These are phyloP conservation scores for Drosophila kohkoa DNA, from an alignment of 1,140 invertebrate genomes.

Conservation along the genomic window DNA sequence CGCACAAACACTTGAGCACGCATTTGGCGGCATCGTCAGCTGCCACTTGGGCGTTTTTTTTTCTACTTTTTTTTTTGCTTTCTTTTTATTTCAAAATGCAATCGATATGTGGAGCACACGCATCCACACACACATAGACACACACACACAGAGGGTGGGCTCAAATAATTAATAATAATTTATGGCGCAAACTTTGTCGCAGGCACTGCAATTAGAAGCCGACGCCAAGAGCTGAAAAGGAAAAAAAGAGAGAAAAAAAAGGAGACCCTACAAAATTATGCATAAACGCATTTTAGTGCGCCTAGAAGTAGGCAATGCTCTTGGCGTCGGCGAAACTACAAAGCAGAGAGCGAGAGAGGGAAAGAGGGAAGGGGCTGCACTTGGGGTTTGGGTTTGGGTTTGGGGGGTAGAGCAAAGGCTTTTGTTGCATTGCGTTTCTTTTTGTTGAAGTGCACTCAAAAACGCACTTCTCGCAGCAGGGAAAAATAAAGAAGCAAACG, in stretches of 20 bases:
- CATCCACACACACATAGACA: constrained; percentile 46
- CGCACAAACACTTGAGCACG: constrained; percentile 56
- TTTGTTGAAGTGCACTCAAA: constrained; percentile 75
- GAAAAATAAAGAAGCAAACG: background rate
- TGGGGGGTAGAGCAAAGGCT: background rate
- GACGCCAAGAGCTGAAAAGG: background rate
- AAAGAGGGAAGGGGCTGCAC: background rate
- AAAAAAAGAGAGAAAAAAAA: constrained; percentile 3
- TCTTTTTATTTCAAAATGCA: constrained; percentile 49
- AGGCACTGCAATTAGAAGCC: constrained; percentile 67
- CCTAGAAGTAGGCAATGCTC: constrained; percentile 76
- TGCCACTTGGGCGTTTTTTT: constrained; percentile 57
- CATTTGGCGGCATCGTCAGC: constrained; percentile 58
- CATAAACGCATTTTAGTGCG: constrained; percentile 82
- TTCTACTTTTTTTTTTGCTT: background rate
- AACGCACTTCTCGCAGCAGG: constrained; percentile 63
- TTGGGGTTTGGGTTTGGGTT: too few species aligned
- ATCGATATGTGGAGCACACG: constrained; percentile 65
- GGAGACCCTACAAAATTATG: constrained; percentile 70
- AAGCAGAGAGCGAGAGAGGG: constrained; percentile 39
- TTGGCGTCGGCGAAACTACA: constrained; percentile 68
- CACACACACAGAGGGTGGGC: background rate
- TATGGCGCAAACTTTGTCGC: constrained; percentile 55
- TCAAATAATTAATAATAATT: constrained; percentile 78
- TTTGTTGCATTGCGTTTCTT: constrained; percentile 72